These are phyloP conservation scores for Diarsia mendica DNA, from an alignment of 2,888 invertebrate genomes.

Conservation along the genomic window DNA sequence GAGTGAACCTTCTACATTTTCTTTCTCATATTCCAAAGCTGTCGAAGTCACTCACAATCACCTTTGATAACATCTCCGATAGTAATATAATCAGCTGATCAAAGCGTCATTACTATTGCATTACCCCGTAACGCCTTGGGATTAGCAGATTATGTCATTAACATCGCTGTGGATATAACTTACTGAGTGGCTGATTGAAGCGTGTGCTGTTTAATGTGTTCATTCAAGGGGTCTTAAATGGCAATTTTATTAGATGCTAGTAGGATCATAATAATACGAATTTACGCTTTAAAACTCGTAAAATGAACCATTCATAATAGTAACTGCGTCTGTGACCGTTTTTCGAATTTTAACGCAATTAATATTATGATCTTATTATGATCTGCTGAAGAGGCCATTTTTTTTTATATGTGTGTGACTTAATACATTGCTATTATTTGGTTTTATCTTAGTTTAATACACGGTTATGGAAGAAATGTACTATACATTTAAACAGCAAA, in stretches of 20 bases:
- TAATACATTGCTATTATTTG: not conserved
- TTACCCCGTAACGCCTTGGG: slow-evolving; percentile 46
- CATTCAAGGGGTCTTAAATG: too few species aligned
- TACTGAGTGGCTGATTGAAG: slow-evolving; percentile 5
- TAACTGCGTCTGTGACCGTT: too few species aligned
- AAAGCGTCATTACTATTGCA: slow-evolving; percentile 37
- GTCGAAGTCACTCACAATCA: slow-evolving; percentile 13
- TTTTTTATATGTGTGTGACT: not conserved
- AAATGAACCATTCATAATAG: too few species aligned
- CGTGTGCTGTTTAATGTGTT: not conserved
- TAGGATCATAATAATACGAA: too few species aligned
- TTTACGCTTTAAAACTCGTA: too few species aligned
- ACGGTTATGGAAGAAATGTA: not conserved
- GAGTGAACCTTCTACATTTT: slow-evolving; percentile 13
- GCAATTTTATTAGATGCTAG: too few species aligned
- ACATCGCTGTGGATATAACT: slow-evolving; percentile 23
- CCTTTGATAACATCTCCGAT: slow-evolving; percentile 41
- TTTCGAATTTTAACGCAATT: too few species aligned
- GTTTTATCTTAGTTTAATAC: not conserved
- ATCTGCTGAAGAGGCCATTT: too few species aligned
- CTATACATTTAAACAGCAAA: not conserved
- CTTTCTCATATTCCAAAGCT: slow-evolving; percentile 4
- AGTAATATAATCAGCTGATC: slow-evolving; percentile 50
- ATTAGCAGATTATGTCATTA: slow-evolving; percentile 52
- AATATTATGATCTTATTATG: too few species aligned